Evolutionary conservation across 2,113 vertebrate species (phyloP), one percentile per base, ranked within the genome.

Genomic region (Tympanuchus pallidicinctus): DNA sequence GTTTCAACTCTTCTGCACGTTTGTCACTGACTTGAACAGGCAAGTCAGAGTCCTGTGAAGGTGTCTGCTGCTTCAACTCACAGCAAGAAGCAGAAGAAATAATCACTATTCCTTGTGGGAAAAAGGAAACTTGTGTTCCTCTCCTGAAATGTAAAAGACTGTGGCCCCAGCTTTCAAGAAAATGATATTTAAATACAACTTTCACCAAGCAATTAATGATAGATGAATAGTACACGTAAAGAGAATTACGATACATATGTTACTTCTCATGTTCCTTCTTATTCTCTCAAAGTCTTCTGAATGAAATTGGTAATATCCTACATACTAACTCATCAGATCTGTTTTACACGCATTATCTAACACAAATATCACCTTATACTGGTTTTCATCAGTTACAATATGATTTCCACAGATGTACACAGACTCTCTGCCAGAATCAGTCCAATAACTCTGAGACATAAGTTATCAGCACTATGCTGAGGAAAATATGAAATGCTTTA

Each of bases 21-120:
- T 65, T 95, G 87, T 85, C 91, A 89, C 28, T 93, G 76, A 91
- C 84, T 96, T 94, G 87, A 96, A 92, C 89, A 77, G 95, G 88
- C 82, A 94, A 93, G 89, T 74, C 89, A 82, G 75, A 77, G 47
- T 83, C 64, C 66, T 42, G 30, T 25, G 57, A 74, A 95, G 13
- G 38, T 80, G 69, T 60, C 48, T 89, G 30, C 40, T 88, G 42
- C 42, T 43, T 71, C 92, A 85, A 91, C 85, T 89, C 87, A 91
- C 20, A 54, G 30, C 64, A 87, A 77, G 47, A 42, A 84, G 56
- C 60, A 32, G 38, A 82, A 88, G 78, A 82, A 94, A 63, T 56
- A 83, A 43, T 0, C 0, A 82, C 4, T 76, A 40, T 57, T 92
- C 25, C 32, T n/a, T 21, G 10, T 4, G n/a, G 61, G 6, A 42